phyloP scores from a whole-genome alignment of 2,888 invertebrate species.

The Microplitis deprimator region DNA sequence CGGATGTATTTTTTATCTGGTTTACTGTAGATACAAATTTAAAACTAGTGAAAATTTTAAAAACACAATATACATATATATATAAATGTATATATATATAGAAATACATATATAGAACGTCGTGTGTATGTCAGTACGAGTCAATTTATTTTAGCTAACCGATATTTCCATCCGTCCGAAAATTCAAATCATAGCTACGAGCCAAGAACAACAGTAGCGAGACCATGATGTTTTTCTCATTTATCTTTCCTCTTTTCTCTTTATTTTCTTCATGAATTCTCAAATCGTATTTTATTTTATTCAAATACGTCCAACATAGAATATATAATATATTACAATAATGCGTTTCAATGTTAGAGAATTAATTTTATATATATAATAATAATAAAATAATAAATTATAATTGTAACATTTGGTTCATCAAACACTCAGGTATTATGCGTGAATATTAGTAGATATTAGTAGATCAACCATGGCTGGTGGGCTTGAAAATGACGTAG shows the following conservation, averaged over 20 bases:
- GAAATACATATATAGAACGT: background rate
- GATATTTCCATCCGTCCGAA: slow-evolving; percentile 70
- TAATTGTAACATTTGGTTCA: background rate
- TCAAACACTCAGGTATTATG: slow-evolving; percentile 4
- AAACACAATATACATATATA: background rate
- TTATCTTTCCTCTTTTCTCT: slow-evolving; percentile 12
- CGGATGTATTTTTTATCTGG: slow-evolving; percentile 4
- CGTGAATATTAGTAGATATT: slow-evolving; percentile 9
- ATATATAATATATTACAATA: background rate
- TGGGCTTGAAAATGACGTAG: slow-evolving; percentile 37
- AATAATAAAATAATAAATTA: too few species aligned
- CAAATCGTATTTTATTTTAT: slow-evolving; percentile 16
- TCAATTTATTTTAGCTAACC: slow-evolving; percentile 70
- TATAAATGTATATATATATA: background rate
- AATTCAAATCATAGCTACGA: slow-evolving; percentile 55
- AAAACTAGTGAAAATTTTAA: background rate
- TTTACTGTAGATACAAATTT: background rate
- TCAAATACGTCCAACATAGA: background rate
- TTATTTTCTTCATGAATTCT: slow-evolving; percentile 20
- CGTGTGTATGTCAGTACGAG: slow-evolving; percentile 39
- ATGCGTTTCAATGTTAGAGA: background rate
- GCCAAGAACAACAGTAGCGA: slow-evolving; percentile 66
- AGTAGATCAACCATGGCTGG: slow-evolving; percentile 27
- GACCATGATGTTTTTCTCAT: slow-evolving; percentile 32
- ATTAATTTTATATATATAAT: background rate